Percentiles rank a stretch among this genome's conserved stretches.
Evolutionary conservation across 2,888 invertebrate genomes (phyloP).

Genomic region (Saturnia japonica): DNA sequence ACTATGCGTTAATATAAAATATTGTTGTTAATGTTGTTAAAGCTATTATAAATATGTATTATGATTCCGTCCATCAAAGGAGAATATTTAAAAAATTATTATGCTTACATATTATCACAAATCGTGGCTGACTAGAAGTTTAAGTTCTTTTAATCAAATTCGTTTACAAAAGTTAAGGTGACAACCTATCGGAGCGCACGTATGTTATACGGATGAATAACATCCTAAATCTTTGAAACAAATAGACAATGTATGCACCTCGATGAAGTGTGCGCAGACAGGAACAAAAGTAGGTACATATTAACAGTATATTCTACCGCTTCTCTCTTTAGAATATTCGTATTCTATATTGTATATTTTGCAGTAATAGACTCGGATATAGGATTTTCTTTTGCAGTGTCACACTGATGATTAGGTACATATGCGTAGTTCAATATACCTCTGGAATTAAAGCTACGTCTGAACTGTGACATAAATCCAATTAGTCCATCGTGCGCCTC

Average conservation of each 20-base stretch:
- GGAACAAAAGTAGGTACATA: neutral
- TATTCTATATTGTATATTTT: neutral
- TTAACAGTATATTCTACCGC: neutral
- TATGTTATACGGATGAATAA: neutral
- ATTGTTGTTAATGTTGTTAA: neutral
- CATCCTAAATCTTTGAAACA: too few species aligned
- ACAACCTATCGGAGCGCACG: neutral
- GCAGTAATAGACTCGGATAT: too few species aligned
- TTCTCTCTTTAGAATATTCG: neutral
- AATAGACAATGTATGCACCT: too few species aligned
- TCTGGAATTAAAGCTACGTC: too few species aligned
- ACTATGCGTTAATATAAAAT: conserved; percentile 3
- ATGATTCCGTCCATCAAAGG: neutral
- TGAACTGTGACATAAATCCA: too few species aligned
- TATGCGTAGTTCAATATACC: too few species aligned
- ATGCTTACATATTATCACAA: neutral
- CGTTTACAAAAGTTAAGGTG: neutral
- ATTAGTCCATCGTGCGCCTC: too few species aligned
- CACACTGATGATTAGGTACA: too few species aligned
- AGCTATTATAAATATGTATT: neutral
- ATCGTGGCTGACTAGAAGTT: neutral
- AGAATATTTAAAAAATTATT: neutral
- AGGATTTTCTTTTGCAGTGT: too few species aligned
- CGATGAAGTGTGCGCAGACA: neutral
- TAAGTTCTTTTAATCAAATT: neutral